Percentiles rank a stretch among this genome's conserved stretches.
Conservation (phyloP, 2,113 vertebrate species). For the Archocentrus centrarchus region DNA sequence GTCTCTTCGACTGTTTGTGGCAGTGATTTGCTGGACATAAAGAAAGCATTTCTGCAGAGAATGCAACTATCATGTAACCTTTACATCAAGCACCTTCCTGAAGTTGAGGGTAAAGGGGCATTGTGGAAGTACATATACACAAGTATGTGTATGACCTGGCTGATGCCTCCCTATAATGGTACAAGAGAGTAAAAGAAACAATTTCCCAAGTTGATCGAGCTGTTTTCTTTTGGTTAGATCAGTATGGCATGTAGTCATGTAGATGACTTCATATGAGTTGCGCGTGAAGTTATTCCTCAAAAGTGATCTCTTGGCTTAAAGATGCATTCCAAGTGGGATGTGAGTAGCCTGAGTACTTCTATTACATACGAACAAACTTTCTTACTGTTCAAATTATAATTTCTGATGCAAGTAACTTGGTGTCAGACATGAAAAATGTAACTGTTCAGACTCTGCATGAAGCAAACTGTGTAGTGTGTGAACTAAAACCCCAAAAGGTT, state of each 20-base stretch:
- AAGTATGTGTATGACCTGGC: background rate
- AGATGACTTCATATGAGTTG: background rate
- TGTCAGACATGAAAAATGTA: background rate
- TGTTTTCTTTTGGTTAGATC: background rate
- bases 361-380: background rate
- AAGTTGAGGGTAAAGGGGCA: background rate
- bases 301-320: background rate
- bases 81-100: background rate
- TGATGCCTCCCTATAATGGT: background rate
- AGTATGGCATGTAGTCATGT: background rate
- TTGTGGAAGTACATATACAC: background rate
- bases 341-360: background rate
- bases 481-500: background rate
- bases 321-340: background rate
- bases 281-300: background rate
- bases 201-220: background rate
- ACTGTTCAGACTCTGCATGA: background rate
- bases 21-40: background rate
- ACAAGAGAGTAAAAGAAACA: background rate
- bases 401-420: background rate
- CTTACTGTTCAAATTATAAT: background rate
- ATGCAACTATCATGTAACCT: background rate
- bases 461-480: background rate
- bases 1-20: background rate
- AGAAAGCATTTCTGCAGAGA: background rate